Evolutionary conservation across 2,888 invertebrate genomes (phyloP).

Genomic region (Leistus spinibarbis): DNA sequence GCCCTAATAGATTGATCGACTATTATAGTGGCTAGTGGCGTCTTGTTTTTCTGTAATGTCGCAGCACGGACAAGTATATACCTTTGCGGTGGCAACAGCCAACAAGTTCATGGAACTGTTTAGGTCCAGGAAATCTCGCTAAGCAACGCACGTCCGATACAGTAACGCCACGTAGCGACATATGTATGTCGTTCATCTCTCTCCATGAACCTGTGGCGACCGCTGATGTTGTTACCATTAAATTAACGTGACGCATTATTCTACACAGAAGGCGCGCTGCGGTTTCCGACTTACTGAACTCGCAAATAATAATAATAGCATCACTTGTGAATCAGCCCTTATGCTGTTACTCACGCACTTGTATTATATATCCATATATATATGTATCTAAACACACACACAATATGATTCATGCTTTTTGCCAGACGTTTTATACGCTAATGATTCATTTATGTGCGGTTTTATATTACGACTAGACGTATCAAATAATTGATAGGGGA

Average conservation of each 20-base stretch:
- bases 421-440: neutral
- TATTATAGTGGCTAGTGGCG: neutral
- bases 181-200: slow-evolving; percentile 2
- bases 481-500: neutral
- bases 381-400: neutral
- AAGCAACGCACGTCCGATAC: slow-evolving; percentile 3
- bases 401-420: neutral
- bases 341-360: neutral
- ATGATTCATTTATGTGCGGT: neutral
- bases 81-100: slow-evolving; percentile 5
- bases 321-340: slow-evolving; percentile 11
- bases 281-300: slow-evolving; percentile 6
- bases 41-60: neutral
- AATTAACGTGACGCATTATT: slow-evolving; percentile 3
- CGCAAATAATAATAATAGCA: neutral
- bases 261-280: neutral
- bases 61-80: slow-evolving; percentile 7
- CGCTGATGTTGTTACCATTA: neutral
- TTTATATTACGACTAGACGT: neutral
- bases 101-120: slow-evolving; percentile 20
- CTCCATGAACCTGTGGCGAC: neutral
- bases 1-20: too few species aligned
- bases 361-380: neutral
- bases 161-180: neutral
- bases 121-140: slow-evolving; percentile 6